phyloP scores from a whole-genome alignment of 2,888 invertebrate genomes.

The Meghimatium bilineatum region DNA sequence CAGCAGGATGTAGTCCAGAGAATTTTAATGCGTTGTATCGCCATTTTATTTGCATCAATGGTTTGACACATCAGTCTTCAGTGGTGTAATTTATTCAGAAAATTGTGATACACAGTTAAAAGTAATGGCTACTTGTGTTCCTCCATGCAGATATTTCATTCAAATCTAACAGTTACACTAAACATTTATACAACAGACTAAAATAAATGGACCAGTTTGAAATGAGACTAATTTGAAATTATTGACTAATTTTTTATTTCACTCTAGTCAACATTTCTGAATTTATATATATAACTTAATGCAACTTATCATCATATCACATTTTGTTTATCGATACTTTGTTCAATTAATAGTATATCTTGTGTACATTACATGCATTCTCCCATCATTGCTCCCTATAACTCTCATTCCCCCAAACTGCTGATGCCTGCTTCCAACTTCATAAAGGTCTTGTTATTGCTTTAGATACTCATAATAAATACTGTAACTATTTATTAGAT shows the following conservation, averaged over 20 bases:
- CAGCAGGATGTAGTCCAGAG: no score
- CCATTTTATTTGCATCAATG: no score
- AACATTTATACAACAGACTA: no score
- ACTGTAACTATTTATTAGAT: no score
- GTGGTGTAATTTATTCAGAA: no score
- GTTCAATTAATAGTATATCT: not conserved
- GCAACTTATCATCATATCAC: not conserved
- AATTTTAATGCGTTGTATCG: no score
- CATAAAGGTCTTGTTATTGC: not conserved
- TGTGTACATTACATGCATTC: not conserved
- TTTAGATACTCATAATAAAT: not conserved
- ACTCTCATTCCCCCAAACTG: not conserved
- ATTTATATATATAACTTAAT: not conserved
- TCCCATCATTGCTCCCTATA: not conserved
- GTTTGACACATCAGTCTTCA: no score
- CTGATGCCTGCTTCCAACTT: slow-evolving; percentile 1
- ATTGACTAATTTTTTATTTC: not conserved
- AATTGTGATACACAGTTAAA: no score
- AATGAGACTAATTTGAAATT: not conserved
- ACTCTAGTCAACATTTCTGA: not conserved
- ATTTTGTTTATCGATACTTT: not conserved
- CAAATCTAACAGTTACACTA: no score
- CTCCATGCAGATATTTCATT: no score
- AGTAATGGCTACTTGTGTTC: no score
- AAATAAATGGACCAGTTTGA: no score